Percentiles rank a stretch among this genome's conserved stretches.
Evolutionary conservation across 2,797 vertebrate genomes (phyloP).

Genomic region (Coregonus ussuriensis): DNA sequence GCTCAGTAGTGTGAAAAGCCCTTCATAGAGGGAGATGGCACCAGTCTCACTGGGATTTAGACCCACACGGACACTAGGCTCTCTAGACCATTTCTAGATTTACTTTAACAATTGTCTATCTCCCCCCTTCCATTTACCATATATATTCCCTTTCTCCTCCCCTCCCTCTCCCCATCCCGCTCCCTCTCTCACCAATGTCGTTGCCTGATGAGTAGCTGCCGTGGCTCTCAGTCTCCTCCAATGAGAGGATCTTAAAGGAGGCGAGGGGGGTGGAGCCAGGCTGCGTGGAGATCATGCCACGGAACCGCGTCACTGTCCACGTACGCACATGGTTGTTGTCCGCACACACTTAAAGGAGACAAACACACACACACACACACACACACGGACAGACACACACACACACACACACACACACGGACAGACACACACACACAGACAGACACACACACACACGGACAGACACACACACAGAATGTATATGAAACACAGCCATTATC

Average conservation of each 20-base stretch:
- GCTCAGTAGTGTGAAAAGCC: too few relatives aligned
- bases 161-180: neutral
- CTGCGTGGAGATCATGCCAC: slow-evolving; percentile 99
- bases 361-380: slow-evolving; percentile 1
- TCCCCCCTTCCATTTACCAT: too few relatives aligned
- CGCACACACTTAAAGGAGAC: slow-evolving; percentile 83
- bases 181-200: slow-evolving; percentile 84
- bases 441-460: neutral
- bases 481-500: neutral
- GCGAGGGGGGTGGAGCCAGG: slow-evolving; percentile 95
- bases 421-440: neutral
- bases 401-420: slow-evolving; percentile 77
- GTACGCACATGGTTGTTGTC: slow-evolving; percentile 98
- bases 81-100: too few relatives aligned
- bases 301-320: slow-evolving; percentile 96
- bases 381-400: neutral
- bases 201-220: slow-evolving; percentile 95
- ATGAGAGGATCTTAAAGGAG: slow-evolving; percentile 95
- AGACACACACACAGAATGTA: neutral
- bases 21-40: too few relatives aligned
- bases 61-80: too few relatives aligned
- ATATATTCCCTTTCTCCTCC: neutral
- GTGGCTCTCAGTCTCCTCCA: slow-evolving; percentile 95
- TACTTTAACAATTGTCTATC: too few relatives aligned
- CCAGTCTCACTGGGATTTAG: too few relatives aligned